These are phyloP conservation scores for Rotaria macrura DNA, from an alignment of 2,888 invertebrate species.

Conservation along the genomic window DNA sequence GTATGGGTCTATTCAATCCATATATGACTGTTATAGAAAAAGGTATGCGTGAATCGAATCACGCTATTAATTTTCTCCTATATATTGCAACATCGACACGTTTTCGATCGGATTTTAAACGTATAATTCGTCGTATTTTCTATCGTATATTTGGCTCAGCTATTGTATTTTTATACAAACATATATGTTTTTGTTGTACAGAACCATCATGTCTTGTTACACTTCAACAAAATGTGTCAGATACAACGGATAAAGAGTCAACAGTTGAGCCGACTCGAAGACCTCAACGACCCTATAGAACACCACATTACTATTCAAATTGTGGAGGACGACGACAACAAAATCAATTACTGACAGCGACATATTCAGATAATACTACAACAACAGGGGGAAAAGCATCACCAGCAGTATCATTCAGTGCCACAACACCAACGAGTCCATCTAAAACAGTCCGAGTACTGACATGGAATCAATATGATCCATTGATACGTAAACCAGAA, in stretches of 20 bases:
- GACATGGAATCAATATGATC: not conserved
- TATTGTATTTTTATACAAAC: not conserved
- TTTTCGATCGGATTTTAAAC: not conserved
- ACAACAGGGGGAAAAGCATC: not conserved
- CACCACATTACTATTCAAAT: not conserved
- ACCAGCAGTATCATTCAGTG: not conserved
- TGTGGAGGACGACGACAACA: not conserved
- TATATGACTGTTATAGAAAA: not conserved
- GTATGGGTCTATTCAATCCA: slow-evolving; percentile 19
- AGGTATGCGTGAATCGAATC: slow-evolving; percentile 13
- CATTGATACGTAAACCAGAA: not conserved
- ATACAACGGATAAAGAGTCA: not conserved
- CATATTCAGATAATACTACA: not conserved
- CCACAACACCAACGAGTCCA: not conserved
- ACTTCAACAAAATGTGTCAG: not conserved
- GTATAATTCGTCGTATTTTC: not conserved
- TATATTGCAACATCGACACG: not conserved
- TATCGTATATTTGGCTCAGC: not conserved
- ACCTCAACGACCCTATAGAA: not conserved
- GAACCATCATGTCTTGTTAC: not conserved
- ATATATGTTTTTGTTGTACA: not conserved
- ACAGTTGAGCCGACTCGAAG: not conserved
- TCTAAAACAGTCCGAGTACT: not conserved
- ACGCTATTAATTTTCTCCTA: not conserved
- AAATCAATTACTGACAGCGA: not conserved